Evolutionary conservation across 2,888 invertebrate species (phyloP), one percentile per base, ranked within the genome.

Genomic region (Saturnia pavonia): DNA sequence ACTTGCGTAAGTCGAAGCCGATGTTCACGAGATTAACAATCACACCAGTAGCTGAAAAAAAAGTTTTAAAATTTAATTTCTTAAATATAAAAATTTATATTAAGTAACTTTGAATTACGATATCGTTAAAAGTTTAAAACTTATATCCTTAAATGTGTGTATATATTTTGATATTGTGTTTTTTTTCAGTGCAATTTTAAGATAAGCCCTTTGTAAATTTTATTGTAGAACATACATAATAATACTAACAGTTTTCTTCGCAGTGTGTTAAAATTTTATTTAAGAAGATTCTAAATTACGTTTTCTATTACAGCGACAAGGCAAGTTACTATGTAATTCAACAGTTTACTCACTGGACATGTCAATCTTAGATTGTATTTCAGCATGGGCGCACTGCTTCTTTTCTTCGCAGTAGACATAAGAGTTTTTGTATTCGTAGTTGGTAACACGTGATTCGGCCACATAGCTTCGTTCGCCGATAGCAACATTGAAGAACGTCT

Each of bases 351-450:
- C 74, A 94, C 94, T 94, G 69, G 89, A 89, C 9, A 86, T 74
- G 72, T 90, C 91, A 42, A 94, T 84, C 80, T 95, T 96, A 43
- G 95, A 94, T 78, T 95, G 94, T n/a, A 96, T 81, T 79, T 97
- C 97, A 34, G 96, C 94, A 80, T 96, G 96, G 0, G 96, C 96
- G 82, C 97, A 97, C 77, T 97, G 96, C 73, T 96, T 96, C 89
- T 96, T 96, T 83, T 96, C 96, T 77, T 97, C 97, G 84, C 97
- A 97, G 85, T 96, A 96, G 16, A 96, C 96, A 75, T 96, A 94
- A 19, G 96, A 95, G 67, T 95, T 92, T 80, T 96, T 95, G 85
- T 96, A 95, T 76, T 97, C 96, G 74, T 96, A 94, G 88, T 96
- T 96, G 63, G 97, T 96, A 69, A 96, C 84, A 77, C 96, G 96